These are phyloP conservation scores for Pseudomyrmex pallidus DNA, from an alignment of 1,140 invertebrate genomes.

Conservation along the genomic window DNA sequence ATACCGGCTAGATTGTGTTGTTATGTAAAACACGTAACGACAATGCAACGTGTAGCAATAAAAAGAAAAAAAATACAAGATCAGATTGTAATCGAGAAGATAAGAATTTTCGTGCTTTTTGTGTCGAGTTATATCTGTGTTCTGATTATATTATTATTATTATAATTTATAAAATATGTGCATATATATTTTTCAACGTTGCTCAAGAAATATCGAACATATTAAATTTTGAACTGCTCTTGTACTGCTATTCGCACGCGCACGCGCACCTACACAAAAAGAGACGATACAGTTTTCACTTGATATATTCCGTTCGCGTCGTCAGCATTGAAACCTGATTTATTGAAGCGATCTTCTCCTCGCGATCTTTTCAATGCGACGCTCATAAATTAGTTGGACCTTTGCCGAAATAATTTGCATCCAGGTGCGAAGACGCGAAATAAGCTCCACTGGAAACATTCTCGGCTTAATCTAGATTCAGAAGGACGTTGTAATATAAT, in stretches of 20 bases:
- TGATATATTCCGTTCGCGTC: slow-evolving; percentile 4
- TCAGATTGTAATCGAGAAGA: too few species aligned
- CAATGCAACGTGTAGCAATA: too few species aligned
- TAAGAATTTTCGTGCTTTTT: too few species aligned
- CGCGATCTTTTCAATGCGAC: neutral
- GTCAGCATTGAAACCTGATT: slow-evolving; percentile 19
- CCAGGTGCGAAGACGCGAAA: neutral
- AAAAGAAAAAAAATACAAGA: too few species aligned
- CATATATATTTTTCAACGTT: too few species aligned
- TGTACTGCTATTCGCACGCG: neutral
- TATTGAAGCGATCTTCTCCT: neutral
- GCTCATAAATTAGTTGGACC: slow-evolving; percentile 29
- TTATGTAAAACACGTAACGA: too few species aligned
- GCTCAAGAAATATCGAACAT: too few species aligned
- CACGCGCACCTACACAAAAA: too few species aligned
- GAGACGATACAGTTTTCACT: neutral
- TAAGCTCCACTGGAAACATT: neutral
- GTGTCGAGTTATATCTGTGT: too few species aligned
- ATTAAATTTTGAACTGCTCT: neutral
- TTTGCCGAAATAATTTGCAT: slow-evolving; percentile 15
- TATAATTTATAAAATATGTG: too few species aligned
- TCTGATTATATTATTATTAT: too few species aligned
- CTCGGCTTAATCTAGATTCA: neutral
- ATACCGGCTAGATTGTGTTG: too few species aligned
- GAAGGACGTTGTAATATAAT: neutral